Evolutionary conservation across 1,140 invertebrate species (phyloP).

Genomic region (Melitaea cinxia): DNA sequence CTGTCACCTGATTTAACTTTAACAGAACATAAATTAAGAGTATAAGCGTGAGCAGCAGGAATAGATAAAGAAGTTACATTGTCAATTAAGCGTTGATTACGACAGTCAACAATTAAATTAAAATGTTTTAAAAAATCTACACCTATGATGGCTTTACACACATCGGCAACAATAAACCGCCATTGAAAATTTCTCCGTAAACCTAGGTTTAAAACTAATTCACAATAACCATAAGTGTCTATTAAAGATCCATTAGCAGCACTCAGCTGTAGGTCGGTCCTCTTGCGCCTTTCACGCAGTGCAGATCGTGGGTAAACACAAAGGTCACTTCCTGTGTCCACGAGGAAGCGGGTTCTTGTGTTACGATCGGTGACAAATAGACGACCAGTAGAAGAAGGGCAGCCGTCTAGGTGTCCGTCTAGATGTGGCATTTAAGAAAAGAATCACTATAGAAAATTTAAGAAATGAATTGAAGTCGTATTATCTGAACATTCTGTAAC

Average conservation of each 20-base stretch:
- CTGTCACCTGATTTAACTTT: conserved; percentile 35
- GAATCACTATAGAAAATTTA: no score
- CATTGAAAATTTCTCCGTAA: conserved; percentile 15
- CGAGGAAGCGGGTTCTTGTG: conserved; percentile 4
- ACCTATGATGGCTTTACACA: conserved; percentile 23
- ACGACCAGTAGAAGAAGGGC: not conserved
- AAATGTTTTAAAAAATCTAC: conserved; percentile 21
- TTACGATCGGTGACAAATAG: no score
- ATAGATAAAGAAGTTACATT: not conserved
- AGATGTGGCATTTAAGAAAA: no score
- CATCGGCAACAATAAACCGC: conserved; percentile 26
- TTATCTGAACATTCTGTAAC: no score
- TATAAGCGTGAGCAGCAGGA: no score
- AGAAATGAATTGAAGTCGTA: no score
- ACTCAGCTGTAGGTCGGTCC: conserved; percentile 22
- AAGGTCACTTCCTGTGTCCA: conserved; percentile 22
- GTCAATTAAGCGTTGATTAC: conserved; percentile 5
- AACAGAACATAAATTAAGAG: no score
- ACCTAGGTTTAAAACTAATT: conserved; percentile 13
- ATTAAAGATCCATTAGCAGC: conserved; percentile 21
- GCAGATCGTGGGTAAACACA: conserved; percentile 22
- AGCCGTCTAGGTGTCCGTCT: no score
- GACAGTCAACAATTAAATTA: conserved; percentile 15
- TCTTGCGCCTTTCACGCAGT: conserved; percentile 11
- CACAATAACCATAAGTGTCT: conserved; percentile 14